Conservation (phyloP, 2,888 invertebrate species). For the Magallana nippona region DNA sequence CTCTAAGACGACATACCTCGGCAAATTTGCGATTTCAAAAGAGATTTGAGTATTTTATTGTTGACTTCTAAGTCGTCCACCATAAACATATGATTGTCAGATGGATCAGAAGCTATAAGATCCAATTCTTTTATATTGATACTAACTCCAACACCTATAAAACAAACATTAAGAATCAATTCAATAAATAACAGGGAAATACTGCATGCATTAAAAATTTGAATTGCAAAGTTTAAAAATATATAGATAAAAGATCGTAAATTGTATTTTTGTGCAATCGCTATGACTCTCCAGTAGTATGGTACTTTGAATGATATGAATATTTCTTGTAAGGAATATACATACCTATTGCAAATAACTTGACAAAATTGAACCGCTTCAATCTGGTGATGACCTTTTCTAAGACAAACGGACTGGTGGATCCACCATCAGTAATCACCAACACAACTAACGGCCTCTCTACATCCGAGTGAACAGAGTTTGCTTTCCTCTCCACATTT, state of each 20-base stretch:
- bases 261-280: too few species aligned
- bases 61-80: conserved; percentile 40
- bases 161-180: not conserved
- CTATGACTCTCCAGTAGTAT: too few species aligned
- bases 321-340: not conserved
- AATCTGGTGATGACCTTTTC: conserved; percentile 10
- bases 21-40: conserved; percentile 23
- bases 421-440: conserved; percentile 28
- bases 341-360: conserved; percentile 38
- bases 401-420: conserved; percentile 25
- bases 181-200: not conserved
- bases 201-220: not conserved
- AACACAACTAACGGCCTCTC: conserved; percentile 1
- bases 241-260: too few species aligned
- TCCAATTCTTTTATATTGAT: conserved; percentile 34
- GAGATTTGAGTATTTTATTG: conserved; percentile 28
- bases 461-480: not conserved
- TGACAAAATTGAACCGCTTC: not conserved
- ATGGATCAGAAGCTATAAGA: conserved; percentile 39
- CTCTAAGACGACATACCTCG: not conserved
- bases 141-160: conserved; percentile 37
- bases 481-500: not conserved
- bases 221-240: too few species aligned
- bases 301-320: too few species aligned
- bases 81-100: conserved; percentile 31